Evolutionary conservation across 2,113 vertebrate species (phyloP).

Genomic region (Prunella fulvescens): DNA sequence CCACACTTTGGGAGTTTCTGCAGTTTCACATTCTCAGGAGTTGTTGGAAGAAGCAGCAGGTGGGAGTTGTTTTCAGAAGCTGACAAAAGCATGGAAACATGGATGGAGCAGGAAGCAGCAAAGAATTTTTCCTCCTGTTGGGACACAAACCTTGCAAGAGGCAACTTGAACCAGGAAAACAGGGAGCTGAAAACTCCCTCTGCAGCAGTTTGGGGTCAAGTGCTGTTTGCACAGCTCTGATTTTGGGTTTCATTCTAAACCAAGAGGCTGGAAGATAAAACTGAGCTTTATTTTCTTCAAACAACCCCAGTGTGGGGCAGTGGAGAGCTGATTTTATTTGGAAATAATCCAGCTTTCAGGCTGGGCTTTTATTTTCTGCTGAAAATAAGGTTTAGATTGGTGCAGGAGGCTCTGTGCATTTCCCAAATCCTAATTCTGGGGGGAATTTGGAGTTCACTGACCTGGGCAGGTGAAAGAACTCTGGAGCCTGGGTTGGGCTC

Average conservation of each 20-base stretch:
- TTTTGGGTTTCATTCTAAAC: not conserved
- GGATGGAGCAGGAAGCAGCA: fast-evolving
- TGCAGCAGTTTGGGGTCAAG: not conserved
- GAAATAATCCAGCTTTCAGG: not conserved
- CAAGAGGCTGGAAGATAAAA: not conserved
- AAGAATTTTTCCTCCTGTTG: not conserved
- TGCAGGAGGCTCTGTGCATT: not conserved
- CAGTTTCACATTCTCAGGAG: not conserved
- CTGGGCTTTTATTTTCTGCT: not conserved
- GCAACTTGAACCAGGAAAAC: too few species aligned
- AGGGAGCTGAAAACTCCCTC: not conserved
- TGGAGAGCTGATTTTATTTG: not conserved
- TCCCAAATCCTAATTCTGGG: not conserved
- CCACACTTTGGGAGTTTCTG: not conserved
- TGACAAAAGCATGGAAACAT: fast-evolving
- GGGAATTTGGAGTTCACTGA: not conserved
- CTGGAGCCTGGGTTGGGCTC: not conserved
- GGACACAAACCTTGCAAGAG: not conserved
- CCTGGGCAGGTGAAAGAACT: not conserved
- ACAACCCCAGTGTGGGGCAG: not conserved
- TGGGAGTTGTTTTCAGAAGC: not conserved
- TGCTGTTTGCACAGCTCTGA: not conserved
- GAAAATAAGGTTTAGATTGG: too few species aligned
- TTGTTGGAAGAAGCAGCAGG: not conserved
- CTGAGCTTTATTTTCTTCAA: not conserved